Base-by-base conservation (phyloP, 2,113 vertebrate species). In the Corythornis vintsioides region DNA sequence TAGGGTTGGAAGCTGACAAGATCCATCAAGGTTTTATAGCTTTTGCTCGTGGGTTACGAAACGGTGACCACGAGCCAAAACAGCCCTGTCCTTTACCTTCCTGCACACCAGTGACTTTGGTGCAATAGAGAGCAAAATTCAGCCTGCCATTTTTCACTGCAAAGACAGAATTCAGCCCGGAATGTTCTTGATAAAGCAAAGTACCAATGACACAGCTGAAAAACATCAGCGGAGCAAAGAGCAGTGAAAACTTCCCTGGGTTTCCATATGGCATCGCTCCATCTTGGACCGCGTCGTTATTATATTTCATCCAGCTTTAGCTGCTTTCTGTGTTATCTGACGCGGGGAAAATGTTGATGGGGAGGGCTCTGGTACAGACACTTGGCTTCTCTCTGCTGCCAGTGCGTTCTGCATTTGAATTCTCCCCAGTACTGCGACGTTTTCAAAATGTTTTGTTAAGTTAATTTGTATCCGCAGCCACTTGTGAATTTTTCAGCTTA, bases 381-480 rank as follows among this genome's bases (percentile, higher is more conserved):
- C 90, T 74, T 10, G 72, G 81, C 60, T 74, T 16, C 60, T 19
- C 86, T 57, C 86, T 74, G 64, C 75, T 19, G 15, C 67, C 59
- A 4, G 40, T 4, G 35, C 6, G 13, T 57, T 89, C 55, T 15
- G 18, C 90, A 90, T 96, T 95, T 84, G 88, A 92, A 95, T 95
- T 93, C 94, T 86, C 59, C 77, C 80, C 93, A 35, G 83, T 29
- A 56, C 92, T 18, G 90, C 26, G 8, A 72, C 52, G 81, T 64
- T 95, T 76, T 84, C 92, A 72, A 79, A 89, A 88, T 85, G 88
- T 85, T 96, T 95, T 95, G 92, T 91, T 91, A 85, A 87, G 91
- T 92, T 95, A 95, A 96, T 96, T 96, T 96, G 91, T 95, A 92
- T 88, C 93, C 25, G 66, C 92, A 92, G 94, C 94, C 94, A 45